A percentile compares a stretch with the other conserved stretches of the same genome.
Conservation (phyloP, 2,888 invertebrate genomes). For the Lutraria lutraria region DNA sequence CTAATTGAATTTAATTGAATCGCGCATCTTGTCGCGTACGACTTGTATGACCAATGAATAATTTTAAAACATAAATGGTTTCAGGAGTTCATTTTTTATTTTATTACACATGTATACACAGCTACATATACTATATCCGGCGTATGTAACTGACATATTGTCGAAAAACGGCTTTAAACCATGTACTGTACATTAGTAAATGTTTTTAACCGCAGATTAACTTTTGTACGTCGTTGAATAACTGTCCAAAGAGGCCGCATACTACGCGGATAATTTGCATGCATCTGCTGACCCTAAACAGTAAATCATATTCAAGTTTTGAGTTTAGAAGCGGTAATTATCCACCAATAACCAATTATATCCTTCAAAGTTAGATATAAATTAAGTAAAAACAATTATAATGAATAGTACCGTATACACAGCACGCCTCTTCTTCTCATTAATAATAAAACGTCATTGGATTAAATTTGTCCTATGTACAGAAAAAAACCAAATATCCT, state of each 20-base stretch:
- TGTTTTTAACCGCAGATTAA: too few species aligned
- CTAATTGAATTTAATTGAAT: too few species aligned
- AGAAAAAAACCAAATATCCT: background rate
- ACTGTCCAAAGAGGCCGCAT: background rate
- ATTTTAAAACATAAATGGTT: too few species aligned
- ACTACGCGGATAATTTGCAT: background rate
- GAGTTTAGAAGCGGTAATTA: background rate
- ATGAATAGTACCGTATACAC: background rate
- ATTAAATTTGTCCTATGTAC: background rate
- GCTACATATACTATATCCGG: too few species aligned
- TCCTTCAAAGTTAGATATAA: background rate
- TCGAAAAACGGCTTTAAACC: too few species aligned
- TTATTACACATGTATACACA: too few species aligned
- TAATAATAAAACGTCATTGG: background rate
- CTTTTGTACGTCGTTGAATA: background rate
- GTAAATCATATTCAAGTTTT: constrained; percentile 13
- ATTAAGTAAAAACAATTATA: constrained; percentile 25
- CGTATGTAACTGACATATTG: too few species aligned
- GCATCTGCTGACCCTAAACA: constrained; percentile 1
- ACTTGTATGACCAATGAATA: too few species aligned
- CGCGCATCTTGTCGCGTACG: too few species aligned
- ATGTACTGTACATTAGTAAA: too few species aligned
- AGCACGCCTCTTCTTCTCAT: background rate
- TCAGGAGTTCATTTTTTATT: too few species aligned
- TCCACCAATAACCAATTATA: background rate